Percentiles rank a stretch among this genome's conserved stretches.
phyloP scores from a whole-genome alignment of 64 coral and sea anemone species.

The Trachythela sp. region DNA sequence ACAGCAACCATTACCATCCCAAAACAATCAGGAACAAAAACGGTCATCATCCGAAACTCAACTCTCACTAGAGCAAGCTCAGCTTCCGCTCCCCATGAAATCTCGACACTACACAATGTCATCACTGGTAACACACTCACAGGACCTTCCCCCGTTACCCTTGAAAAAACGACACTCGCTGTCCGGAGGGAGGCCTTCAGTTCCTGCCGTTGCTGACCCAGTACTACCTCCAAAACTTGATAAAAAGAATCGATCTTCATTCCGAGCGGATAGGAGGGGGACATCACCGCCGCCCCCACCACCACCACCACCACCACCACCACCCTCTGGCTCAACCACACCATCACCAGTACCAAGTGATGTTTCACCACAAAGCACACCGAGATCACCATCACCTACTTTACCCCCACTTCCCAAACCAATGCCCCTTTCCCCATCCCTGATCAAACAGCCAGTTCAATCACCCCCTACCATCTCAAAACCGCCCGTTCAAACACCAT shows the following conservation, averaged over 20 bases:
- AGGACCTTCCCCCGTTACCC: not conserved
- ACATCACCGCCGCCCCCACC: conserved; percentile 6
- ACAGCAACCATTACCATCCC: not conserved
- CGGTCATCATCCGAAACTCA: not conserved
- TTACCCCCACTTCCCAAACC: not conserved
- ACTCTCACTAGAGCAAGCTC: not conserved
- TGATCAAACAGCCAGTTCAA: not conserved
- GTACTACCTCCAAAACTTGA: not conserved
- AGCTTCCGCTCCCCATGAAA: not conserved
- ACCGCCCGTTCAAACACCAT: not conserved
- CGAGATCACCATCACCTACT: not conserved
- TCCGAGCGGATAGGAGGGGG: not conserved
- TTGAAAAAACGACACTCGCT: not conserved
- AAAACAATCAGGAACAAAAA: not conserved
- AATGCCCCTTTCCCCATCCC: not conserved
- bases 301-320: not conserved
- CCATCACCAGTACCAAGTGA: not conserved
- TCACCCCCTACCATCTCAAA: not conserved
- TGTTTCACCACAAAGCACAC: not conserved
- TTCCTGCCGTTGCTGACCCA: not conserved
- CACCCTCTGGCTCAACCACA: not conserved
- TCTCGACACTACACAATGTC: not conserved
- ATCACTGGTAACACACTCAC: not conserved
- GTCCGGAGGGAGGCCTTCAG: not conserved
- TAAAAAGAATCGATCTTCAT: not conserved